Evolutionary conservation across 2,113 vertebrate species (phyloP).

Genomic region (Puntigrus tetrazona): DNA sequence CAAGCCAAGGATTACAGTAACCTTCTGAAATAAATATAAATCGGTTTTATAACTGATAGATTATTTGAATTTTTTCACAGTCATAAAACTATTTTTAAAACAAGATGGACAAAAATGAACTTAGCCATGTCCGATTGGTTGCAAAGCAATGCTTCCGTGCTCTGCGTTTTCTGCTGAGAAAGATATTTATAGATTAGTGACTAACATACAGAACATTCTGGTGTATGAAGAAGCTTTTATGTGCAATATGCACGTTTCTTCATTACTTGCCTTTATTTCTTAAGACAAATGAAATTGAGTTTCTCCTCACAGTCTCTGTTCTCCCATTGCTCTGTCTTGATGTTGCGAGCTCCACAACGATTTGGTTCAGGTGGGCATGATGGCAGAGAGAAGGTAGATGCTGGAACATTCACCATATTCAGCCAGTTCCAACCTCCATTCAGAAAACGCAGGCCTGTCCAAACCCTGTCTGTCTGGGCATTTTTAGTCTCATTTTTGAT

Average conservation of each 20-base stretch:
- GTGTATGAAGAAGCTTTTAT: background rate
- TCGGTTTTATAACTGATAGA: background rate
- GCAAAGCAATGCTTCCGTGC: background rate
- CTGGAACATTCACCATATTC: fast-evolving
- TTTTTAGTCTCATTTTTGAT: background rate
- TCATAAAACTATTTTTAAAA: background rate
- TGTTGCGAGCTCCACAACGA: slow-evolving; percentile 54
- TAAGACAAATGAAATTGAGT: slow-evolving; percentile 59
- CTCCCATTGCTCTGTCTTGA: background rate
- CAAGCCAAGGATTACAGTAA: background rate
- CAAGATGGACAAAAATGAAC: background rate
- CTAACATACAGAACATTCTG: background rate
- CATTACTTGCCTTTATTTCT: background rate
- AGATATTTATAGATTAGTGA: background rate
- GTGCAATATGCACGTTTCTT: background rate
- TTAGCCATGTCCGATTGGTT: background rate
- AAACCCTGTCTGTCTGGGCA: background rate
- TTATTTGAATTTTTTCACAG: background rate
- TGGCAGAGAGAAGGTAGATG: background rate
- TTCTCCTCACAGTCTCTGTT: slow-evolving; percentile 56
- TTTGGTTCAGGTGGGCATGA: slow-evolving; percentile 37
- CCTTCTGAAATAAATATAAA: background rate
- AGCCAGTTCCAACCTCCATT: slow-evolving; percentile 35
- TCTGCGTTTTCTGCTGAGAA: background rate
- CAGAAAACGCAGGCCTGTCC: slow-evolving; percentile 47